Evolutionary conservation across 1,140 invertebrate genomes (phyloP).

Genomic region (Pseudomyrmex concolor): DNA sequence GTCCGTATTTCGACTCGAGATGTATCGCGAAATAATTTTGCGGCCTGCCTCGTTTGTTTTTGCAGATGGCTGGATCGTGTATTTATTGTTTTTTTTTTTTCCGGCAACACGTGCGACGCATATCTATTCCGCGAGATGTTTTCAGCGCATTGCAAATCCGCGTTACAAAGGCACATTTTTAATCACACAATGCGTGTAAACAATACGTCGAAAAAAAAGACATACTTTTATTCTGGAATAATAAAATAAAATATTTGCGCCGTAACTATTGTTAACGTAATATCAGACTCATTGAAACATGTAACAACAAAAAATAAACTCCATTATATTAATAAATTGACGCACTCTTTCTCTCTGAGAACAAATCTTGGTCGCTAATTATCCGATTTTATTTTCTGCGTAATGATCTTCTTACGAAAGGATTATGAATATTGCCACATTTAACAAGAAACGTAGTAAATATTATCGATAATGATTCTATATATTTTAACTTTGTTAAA

Average conservation of each 20-base stretch:
- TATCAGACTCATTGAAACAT: not conserved
- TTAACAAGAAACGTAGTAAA: not conserved
- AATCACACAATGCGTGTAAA: conserved; percentile 12
- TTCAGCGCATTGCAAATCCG: conserved; percentile 21
- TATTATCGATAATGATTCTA: not conserved
- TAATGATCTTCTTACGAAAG: not conserved
- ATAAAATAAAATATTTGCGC: conserved; percentile 27
- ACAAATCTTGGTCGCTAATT: conserved; percentile 14
- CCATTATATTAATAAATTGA: not conserved
- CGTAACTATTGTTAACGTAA: conserved; percentile 2
- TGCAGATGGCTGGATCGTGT: not conserved
- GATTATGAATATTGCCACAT: conserved; percentile 22
- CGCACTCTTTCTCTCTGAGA: too few species aligned
- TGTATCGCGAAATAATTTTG: conserved; percentile 50
- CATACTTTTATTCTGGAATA: not conserved
- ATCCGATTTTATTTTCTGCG: not conserved
- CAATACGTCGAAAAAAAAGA: not conserved
- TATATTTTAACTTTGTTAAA: conserved; percentile 3
- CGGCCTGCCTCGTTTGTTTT: conserved; percentile 24
- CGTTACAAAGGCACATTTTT: conserved; percentile 35
- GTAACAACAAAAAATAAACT: not conserved
- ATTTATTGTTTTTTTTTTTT: conserved; percentile 45
- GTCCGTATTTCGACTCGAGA: conserved; percentile 9
- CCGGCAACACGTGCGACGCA: conserved; percentile 11
- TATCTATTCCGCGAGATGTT: conserved; percentile 30